These are phyloP conservation scores for Hippocampus zosterae DNA, from an alignment of 2,113 vertebrate species.

Conservation along the genomic window DNA sequence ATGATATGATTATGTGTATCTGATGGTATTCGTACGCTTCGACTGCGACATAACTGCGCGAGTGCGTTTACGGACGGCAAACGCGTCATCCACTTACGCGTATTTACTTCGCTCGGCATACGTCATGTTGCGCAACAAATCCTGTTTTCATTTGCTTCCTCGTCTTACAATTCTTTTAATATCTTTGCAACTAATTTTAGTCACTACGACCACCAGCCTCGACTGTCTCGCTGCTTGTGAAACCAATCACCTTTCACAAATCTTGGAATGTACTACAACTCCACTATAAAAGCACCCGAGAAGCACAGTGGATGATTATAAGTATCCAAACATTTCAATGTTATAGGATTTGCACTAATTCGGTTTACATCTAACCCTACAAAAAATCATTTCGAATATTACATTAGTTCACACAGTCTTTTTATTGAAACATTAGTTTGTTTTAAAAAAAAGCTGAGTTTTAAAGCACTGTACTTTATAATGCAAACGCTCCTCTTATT, in stretches of 20 bases:
- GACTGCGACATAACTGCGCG: background rate
- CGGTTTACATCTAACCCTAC: background rate
- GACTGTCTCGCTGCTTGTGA: background rate
- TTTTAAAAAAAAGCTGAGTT: background rate
- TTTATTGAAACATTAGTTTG: background rate
- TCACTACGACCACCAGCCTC: constrained; percentile 2
- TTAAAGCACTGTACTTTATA: background rate
- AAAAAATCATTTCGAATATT: background rate
- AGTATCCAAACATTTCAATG: background rate
- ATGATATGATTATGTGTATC: background rate
- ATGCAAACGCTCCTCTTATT: background rate
- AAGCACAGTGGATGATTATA: background rate
- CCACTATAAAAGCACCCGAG: background rate
- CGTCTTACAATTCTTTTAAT: background rate
- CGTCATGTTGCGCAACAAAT: background rate
- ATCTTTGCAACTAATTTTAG: background rate
- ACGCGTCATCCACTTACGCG: background rate
- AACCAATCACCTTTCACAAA: background rate
- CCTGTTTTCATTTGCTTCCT: background rate
- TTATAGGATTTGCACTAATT: constrained; percentile 2
- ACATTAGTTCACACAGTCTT: background rate
- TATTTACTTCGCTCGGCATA: background rate
- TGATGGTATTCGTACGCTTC: background rate
- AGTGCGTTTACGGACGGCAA: background rate
- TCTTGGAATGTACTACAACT: background rate